A percentile compares a stretch with the other conserved stretches of the same genome.
Conservation (phyloP, 2,797 vertebrate genomes). For the Okamejei kenojei region DNA sequence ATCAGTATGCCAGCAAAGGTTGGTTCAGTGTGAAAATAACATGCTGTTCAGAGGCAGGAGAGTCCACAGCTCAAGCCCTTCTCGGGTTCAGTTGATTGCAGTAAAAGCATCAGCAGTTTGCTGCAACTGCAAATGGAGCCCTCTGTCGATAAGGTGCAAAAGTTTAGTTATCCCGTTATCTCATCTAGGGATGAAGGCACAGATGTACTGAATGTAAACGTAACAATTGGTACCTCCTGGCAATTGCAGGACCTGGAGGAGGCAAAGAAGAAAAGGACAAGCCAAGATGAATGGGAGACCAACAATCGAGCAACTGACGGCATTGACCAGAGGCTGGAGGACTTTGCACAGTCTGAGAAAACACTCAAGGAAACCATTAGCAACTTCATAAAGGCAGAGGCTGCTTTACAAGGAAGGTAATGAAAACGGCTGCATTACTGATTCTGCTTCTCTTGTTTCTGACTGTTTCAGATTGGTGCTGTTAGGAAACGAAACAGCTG, state of each 20-base stretch:
- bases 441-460: background rate
- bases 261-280: background rate
- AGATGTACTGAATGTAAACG: conserved; percentile 43
- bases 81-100: background rate
- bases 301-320: conserved; percentile 39
- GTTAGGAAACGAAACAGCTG: background rate
- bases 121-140: conserved; percentile 45
- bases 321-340: conserved; percentile 48
- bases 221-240: conserved; percentile 50
- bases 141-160: conserved; percentile 29
- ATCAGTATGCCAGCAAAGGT: background rate
- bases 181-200: conserved; percentile 44
- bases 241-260: conserved; percentile 50
- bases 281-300: conserved; percentile 40
- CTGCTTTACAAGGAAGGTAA: conserved; percentile 62
- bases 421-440: conserved; percentile 2
- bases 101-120: background rate
- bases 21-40: conserved; percentile 30
- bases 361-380: conserved; percentile 45
- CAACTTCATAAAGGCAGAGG: conserved; percentile 46
- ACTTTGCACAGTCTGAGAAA: conserved; percentile 48
- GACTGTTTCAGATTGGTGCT: background rate
- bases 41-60: background rate
- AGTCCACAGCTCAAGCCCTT: background rate
- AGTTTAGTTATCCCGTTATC: conserved; percentile 48